Evolutionary conservation across 2,888 invertebrate species (phyloP).

Genomic region (Chrysolina oricalcia): DNA sequence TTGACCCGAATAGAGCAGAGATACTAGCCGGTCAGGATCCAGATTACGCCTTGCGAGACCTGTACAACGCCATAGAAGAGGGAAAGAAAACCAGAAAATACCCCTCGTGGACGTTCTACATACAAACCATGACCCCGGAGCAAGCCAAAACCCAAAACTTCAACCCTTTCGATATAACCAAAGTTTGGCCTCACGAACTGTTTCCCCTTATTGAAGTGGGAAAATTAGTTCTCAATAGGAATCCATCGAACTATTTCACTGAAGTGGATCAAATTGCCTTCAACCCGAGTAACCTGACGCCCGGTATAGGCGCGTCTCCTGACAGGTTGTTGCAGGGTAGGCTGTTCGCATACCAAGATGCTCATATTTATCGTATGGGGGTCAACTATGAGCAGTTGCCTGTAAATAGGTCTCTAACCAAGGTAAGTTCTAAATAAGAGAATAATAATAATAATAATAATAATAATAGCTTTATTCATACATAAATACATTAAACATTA

Average conservation of each 20-base stretch:
- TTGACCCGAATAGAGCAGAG: constrained; percentile 79
- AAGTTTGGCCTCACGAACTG: constrained; percentile 87
- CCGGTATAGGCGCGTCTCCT: constrained; percentile 92
- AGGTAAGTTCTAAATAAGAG: constrained; percentile 35
- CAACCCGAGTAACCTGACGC: constrained; percentile 88
- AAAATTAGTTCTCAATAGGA: constrained; percentile 85
- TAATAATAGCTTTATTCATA: too few relatives aligned
- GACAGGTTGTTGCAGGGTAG: constrained; percentile 93
- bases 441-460: not conserved
- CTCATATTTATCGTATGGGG: constrained; percentile 91
- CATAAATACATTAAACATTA: too few relatives aligned
- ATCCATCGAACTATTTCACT: constrained; percentile 92
- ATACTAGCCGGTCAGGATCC: constrained; percentile 84
- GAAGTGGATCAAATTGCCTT: constrained; percentile 94
- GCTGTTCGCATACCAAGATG: constrained; percentile 89
- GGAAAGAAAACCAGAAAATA: constrained; percentile 70
- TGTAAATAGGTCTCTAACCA: constrained; percentile 89
- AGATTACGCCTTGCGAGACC: constrained; percentile 89
- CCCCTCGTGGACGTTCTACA: constrained; percentile 85
- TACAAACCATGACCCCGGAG: constrained; percentile 88
- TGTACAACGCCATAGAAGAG: constrained; percentile 88
- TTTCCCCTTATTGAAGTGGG: constrained; percentile 91
- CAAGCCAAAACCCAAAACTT: constrained; percentile 85
- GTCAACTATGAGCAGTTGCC: constrained; percentile 92
- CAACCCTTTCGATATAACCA: constrained; percentile 88